Evolutionary conservation across 1,140 invertebrate genomes (phyloP).

Genomic region (Chionoecetes opilio): DNA sequence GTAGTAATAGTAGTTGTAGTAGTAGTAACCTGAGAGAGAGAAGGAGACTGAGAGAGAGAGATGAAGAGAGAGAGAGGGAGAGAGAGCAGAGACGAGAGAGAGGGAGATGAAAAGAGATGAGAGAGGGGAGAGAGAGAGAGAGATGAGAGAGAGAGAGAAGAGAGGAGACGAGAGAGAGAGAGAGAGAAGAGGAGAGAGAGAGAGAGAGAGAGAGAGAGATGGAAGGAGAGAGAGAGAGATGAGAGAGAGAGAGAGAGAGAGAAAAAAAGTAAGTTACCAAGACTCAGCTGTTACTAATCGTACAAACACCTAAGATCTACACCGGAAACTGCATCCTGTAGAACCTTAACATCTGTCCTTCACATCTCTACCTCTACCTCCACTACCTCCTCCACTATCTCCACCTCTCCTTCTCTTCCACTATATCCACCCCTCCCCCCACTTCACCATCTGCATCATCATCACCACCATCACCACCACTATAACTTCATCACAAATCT

Average conservation of each 20-base stretch:
- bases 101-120: too few species aligned
- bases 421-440: too few species aligned
- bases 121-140: slow-evolving; percentile 32
- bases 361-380: neutral
- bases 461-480: slow-evolving; percentile 12
- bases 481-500: neutral
- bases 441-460: slow-evolving; percentile 24
- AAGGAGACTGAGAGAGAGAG: slow-evolving; percentile 16
- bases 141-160: too few species aligned
- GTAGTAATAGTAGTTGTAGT: too few species aligned
- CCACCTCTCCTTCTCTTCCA: neutral
- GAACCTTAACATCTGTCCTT: neutral
- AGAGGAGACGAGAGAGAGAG: too few species aligned
- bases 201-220: slow-evolving; percentile 21
- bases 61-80: slow-evolving; percentile 9
- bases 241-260: slow-evolving; percentile 47
- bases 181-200: too few species aligned
- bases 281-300: neutral
- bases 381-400: neutral
- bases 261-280: neutral
- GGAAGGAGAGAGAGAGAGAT: neutral
- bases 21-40: slow-evolving; percentile 40
- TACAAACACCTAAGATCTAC: neutral
- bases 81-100: slow-evolving; percentile 25
- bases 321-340: slow-evolving; percentile 4